Evolutionary conservation across 2,797 vertebrate species (phyloP).

Genomic region (Propithecus perrieri): DNA sequence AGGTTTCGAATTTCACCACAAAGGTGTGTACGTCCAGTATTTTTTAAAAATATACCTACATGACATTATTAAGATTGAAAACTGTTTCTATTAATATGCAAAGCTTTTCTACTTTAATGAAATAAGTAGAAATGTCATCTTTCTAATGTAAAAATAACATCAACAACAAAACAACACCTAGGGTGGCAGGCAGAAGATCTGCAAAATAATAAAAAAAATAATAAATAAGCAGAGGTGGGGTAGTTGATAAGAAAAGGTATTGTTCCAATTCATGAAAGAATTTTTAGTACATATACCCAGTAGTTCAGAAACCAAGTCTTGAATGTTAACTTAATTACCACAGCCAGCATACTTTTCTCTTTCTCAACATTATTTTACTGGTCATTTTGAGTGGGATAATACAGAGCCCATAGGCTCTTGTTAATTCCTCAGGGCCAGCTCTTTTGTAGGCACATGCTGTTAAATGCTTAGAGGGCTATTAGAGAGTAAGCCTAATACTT

Average conservation of each 20-base stretch:
- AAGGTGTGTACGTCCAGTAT: not conserved
- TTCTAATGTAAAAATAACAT: not conserved
- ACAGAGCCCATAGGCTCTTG: not conserved
- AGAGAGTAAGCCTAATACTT: not conserved
- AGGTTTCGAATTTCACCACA: not conserved
- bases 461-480: not conserved
- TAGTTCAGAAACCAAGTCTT: not conserved
- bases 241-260: not conserved
- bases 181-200: not conserved
- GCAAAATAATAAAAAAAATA: not conserved
- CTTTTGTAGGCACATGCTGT: not conserved
- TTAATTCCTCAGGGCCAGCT: not conserved
- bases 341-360: not conserved
- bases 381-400: not conserved
- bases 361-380: not conserved
- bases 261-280: not conserved
- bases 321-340: not conserved
- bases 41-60: not conserved
- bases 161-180: not conserved
- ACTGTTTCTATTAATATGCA: not conserved
- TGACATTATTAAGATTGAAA: constrained; percentile 5
- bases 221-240: not conserved
- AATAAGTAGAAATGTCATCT: not conserved
- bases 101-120: not conserved
- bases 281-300: not conserved